phyloP scores from a whole-genome alignment of 2,113 vertebrate genomes.

The Bufo bufo region DNA sequence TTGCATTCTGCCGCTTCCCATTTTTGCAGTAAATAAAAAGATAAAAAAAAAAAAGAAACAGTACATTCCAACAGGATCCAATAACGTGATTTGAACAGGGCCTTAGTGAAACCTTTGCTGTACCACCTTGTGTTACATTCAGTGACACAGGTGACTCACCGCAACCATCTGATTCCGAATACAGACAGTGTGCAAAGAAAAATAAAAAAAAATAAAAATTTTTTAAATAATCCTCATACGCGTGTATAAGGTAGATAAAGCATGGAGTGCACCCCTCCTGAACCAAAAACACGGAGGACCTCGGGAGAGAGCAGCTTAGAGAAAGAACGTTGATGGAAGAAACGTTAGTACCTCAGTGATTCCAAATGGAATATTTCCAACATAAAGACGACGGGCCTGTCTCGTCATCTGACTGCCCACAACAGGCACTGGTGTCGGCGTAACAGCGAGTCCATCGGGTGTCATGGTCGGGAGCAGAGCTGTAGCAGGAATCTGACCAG shows the following conservation, averaged over 20 bases:
- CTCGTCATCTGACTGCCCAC: slow-evolving; percentile 94
- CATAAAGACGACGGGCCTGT: slow-evolving; percentile 88
- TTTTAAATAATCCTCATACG: too few species aligned
- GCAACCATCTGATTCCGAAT: not conserved
- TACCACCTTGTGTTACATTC: not conserved
- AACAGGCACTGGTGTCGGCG: slow-evolving; percentile 88
- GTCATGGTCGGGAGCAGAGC: slow-evolving; percentile 92
- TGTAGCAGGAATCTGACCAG: slow-evolving; percentile 92
- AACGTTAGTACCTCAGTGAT: slow-evolving; percentile 83
- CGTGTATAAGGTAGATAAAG: not conserved
- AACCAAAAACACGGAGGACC: not conserved
- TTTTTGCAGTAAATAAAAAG: too few species aligned
- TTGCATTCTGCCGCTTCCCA: too few species aligned
- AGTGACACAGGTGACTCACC: not conserved
- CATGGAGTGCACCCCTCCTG: not conserved
- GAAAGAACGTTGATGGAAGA: not conserved
- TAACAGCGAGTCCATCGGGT: slow-evolving; percentile 87
- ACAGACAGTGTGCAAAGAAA: not conserved
- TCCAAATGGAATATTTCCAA: slow-evolving; percentile 92
- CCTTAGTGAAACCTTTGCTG: not conserved
- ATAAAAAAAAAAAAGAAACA: too few species aligned
- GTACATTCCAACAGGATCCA: too few species aligned
- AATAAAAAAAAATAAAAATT: too few species aligned
- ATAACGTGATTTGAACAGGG: too few species aligned
- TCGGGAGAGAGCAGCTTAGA: not conserved